Percentiles rank a stretch among this genome's conserved stretches.
These are phyloP conservation scores for Nesidiocoris tenuis DNA, from an alignment of 2,888 invertebrate genomes.

Conservation along the genomic window DNA sequence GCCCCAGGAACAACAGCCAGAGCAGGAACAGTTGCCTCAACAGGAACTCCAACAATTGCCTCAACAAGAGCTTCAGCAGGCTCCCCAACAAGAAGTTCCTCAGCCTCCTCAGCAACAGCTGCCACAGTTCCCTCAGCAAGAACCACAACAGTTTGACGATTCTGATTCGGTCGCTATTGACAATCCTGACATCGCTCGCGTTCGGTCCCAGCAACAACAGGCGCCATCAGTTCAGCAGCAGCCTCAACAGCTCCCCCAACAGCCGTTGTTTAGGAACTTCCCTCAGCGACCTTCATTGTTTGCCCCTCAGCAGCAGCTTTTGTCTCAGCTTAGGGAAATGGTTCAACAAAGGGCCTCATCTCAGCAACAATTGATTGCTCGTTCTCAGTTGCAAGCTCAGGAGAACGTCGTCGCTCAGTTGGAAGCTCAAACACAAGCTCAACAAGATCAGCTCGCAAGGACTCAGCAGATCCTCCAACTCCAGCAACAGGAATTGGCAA, in stretches of 20 bases:
- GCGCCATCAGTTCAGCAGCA: not conserved
- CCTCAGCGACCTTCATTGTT: not conserved
- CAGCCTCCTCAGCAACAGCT: conserved; percentile 35
- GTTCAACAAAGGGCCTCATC: not conserved
- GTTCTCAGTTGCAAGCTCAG: conserved; percentile 27
- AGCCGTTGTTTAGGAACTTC: not conserved
- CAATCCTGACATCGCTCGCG: conserved; percentile 48
- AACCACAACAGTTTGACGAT: conserved; percentile 47
- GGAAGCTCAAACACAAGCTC: conserved; percentile 36
- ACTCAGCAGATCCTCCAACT: conserved; percentile 26
- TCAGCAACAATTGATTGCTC: conserved; percentile 8
- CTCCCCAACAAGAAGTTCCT: conserved; percentile 29
- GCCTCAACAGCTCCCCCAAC: not conserved
- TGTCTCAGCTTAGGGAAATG: not conserved
- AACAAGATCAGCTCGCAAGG: conserved; percentile 32
- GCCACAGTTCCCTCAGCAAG: conserved; percentile 21
- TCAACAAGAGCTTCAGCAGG: conserved; percentile 43
- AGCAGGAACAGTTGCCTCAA: conserved; percentile 46
- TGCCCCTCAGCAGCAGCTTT: conserved; percentile 23
- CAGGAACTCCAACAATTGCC: conserved; percentile 44
- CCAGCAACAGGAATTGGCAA: conserved; percentile 22
- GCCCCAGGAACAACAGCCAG: conserved; percentile 38
- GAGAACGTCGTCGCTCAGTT: conserved; percentile 28
- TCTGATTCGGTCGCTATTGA: conserved; percentile 50
- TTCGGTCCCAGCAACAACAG: conserved; percentile 25